Evolutionary conservation across 1,140 invertebrate genomes (phyloP).

Genomic region (Papilio polyxenes): DNA sequence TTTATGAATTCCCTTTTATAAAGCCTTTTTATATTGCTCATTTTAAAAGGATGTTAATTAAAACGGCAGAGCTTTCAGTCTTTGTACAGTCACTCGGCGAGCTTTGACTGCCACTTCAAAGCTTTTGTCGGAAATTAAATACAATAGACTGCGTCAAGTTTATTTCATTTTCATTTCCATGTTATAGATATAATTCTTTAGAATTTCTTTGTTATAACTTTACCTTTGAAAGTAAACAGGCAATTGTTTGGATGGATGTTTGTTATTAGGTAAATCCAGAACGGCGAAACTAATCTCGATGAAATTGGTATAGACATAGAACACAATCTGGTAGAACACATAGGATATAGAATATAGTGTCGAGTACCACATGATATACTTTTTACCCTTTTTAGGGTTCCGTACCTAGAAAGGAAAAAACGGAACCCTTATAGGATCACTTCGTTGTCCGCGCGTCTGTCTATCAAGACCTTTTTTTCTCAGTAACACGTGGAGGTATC

Average conservation of each 20-base stretch:
- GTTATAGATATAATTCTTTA: not conserved
- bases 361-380: no score
- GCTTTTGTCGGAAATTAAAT: constrained; percentile 3
- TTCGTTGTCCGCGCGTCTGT: no score
- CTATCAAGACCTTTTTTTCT: no score
- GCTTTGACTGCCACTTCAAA: constrained; percentile 15
- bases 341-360: no score
- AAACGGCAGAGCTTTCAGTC: constrained; percentile 2
- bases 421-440: no score
- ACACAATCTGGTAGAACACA: no score
- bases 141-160: constrained; percentile 4
- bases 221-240: not conserved
- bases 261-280: no score
- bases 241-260: not conserved
- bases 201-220: not conserved
- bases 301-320: no score
- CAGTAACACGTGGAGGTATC: no score
- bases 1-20: not conserved
- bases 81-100: not conserved
- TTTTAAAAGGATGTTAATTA: constrained; percentile 21
- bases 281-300: no score
- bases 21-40: not conserved
- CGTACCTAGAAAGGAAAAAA: no score
- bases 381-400: no score
- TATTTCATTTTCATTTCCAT: constrained; percentile 7